A percentile compares a stretch with the other conserved stretches of the same genome.
Conservation (phyloP, 30 jellyfish, hydroid and myxozoan genomes). For the Aurelia coerulea region DNA sequence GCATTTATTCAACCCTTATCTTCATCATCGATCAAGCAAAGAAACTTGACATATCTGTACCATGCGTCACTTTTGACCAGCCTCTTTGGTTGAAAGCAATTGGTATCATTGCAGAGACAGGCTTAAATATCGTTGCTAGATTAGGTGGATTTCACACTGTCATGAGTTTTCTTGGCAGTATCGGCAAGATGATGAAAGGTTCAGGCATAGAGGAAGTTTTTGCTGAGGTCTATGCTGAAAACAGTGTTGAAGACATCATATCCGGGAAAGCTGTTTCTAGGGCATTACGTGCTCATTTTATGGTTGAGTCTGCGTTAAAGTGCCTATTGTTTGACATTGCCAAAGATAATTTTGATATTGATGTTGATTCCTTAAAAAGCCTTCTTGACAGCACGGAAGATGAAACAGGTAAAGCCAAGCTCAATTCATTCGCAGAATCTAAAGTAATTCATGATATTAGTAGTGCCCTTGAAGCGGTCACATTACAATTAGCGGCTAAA, state of each 20-base stretch:
- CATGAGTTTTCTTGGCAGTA: constrained; percentile 77
- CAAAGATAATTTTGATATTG: constrained; percentile 26
- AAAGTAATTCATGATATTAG: no score
- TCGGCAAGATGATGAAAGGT: constrained; percentile 70
- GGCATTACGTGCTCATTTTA: constrained; percentile 68
- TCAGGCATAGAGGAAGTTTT: constrained; percentile 67
- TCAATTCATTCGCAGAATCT: no score
- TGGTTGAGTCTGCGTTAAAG: constrained; percentile 64
- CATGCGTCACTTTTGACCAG: constrained; percentile 71
- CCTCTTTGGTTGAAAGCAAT: constrained; percentile 73
- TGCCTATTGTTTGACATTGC: constrained; percentile 30
- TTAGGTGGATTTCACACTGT: constrained; percentile 80
- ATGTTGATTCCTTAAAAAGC: constrained; percentile 6
- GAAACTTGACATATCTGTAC: constrained; percentile 9
- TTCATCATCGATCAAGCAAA: constrained; percentile 49
- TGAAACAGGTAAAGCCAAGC: no score
- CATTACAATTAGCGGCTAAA: background rate
- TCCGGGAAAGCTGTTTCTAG: constrained; percentile 73
- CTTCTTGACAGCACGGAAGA: no score
- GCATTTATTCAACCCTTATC: constrained; percentile 64
- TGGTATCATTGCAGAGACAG: constrained; percentile 57
- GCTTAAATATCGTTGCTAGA: constrained; percentile 48
- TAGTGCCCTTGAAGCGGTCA: background rate
- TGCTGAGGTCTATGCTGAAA: constrained; percentile 55
- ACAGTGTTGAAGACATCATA: constrained; percentile 60